phyloP scores from a whole-genome alignment of 2,113 vertebrate species.

The Romanogobio albipinnatus region DNA sequence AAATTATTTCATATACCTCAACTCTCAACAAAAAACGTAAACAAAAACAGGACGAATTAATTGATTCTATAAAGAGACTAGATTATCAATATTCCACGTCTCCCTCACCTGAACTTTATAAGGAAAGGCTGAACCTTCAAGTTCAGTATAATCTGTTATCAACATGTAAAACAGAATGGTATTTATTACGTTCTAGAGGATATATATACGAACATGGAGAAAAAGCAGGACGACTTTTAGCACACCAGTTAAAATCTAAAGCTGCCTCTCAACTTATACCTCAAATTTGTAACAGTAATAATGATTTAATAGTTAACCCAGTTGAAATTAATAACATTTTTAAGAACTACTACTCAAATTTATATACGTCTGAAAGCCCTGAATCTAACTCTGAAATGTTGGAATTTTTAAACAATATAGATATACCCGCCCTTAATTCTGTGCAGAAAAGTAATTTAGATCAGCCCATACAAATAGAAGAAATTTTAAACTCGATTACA shows the following conservation, averaged over 20 bases:
- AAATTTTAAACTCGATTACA: background rate
- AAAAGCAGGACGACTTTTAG: background rate
- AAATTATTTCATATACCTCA: background rate
- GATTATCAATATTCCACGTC: background rate
- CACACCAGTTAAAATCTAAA: constrained; percentile 4
- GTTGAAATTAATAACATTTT: constrained; percentile 10
- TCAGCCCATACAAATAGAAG: constrained; percentile 15
- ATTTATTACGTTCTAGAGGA: background rate
- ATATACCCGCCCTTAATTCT: background rate
- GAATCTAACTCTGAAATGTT: constrained; percentile 12
- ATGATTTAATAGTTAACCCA: constrained; percentile 13
- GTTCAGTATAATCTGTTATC: background rate
- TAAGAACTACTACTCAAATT: background rate
- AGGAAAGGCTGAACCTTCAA: background rate
- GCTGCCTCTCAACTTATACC: constrained; percentile 1
- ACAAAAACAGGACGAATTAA: background rate
- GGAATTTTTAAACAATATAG: background rate
- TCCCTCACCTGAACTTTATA: background rate
- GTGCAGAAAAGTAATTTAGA: background rate
- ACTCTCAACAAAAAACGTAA: background rate
- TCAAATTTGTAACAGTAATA: background rate
- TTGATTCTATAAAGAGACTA: background rate
- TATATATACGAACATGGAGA: background rate
- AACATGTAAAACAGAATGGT: background rate
- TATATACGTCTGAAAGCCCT: constrained; percentile 3